Conservation (phyloP, 2,113 vertebrate genomes). For the Siniperca chuatsi region DNA sequence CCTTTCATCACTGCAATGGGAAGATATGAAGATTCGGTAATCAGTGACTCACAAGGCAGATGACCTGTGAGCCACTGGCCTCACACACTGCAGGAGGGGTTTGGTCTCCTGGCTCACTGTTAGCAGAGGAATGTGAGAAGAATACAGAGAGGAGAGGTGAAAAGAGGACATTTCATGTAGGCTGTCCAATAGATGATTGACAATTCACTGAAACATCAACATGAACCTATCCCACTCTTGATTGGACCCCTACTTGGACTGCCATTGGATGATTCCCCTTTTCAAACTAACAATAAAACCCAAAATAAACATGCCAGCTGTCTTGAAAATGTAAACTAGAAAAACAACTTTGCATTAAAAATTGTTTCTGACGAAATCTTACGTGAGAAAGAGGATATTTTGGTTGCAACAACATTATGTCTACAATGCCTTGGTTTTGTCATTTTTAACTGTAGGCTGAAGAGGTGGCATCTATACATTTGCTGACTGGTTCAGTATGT, state of each 20-base stretch:
- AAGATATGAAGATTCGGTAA: slow-evolving; percentile 43
- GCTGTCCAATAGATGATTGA: slow-evolving; percentile 2
- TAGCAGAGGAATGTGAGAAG: slow-evolving; percentile 24
- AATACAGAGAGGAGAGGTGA: slow-evolving; percentile 33
- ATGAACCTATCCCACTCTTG: not conserved
- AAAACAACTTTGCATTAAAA: not conserved
- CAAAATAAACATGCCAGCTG: not conserved
- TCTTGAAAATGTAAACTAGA: not conserved
- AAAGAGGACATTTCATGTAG: not conserved
- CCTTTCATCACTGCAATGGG: slow-evolving; percentile 27
- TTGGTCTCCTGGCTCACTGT: slow-evolving; percentile 21
- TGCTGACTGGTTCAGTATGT: not conserved
- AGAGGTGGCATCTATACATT: not conserved
- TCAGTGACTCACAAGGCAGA: slow-evolving; percentile 31
- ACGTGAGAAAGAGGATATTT: not conserved
- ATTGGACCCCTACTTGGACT: not conserved
- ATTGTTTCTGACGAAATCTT: not conserved
- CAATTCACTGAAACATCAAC: not conserved
- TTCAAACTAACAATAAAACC: not conserved
- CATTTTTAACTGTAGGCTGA: not conserved
- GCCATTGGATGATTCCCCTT: not conserved
- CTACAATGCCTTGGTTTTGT: not conserved
- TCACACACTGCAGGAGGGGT: slow-evolving; percentile 25
- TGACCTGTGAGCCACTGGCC: slow-evolving; percentile 44
- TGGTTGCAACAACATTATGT: not conserved